Base-by-base conservation (phyloP, 2,888 invertebrate genomes). In the Apotomis capreana region DNA sequence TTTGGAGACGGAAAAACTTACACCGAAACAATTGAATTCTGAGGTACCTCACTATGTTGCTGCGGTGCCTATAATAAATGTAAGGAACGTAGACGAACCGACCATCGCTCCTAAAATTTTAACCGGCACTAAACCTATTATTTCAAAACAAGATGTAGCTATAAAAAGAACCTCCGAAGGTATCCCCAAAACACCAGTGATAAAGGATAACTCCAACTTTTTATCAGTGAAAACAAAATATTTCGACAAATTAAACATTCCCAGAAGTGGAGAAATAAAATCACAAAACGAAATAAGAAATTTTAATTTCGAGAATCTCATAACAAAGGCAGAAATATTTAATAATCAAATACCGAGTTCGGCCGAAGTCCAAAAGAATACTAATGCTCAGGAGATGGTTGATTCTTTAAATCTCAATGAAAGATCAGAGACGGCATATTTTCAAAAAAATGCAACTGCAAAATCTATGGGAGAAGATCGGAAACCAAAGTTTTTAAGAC, bases 401-500 rank as follows among this genome's bases (percentile, higher is more conserved):
- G 63, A 74, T 60, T 77, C 78, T 70, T 81, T 86, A 52, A 70
- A 79, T 64, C 79, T 81, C 73, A 89, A 89, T 79, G 92, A 93
- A 80, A 85, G 93, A 79, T 94, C 94, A 44, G 93, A 94, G 85
- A 91, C 93, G 26, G 87, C 86, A 55, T 94, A 93, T 78, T 93
- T 93, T 74, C 92, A 93, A 80, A 94, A 94, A 78, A 92, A 87
- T 79, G 73, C 83, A 26, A 79, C 83, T 68, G 75, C 81, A 0
- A 90, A 89, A 76, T 75, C 85, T 40, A 76, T 77, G 37, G 77
- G 79, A 49, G 93, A 94, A 72, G 94, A 92, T 44, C 90, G 91
- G 77, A 92, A 93, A 78, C 94, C 94, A 8, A 97, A 96, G 83
- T 97, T 97, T 85, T 92, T 97, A 68, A 94, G 98, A 71, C 98